A percentile compares a stretch with the other conserved stretches of the same genome.
phyloP scores from a whole-genome alignment of 2,888 invertebrate species.

The Oscheius sp. region DNA sequence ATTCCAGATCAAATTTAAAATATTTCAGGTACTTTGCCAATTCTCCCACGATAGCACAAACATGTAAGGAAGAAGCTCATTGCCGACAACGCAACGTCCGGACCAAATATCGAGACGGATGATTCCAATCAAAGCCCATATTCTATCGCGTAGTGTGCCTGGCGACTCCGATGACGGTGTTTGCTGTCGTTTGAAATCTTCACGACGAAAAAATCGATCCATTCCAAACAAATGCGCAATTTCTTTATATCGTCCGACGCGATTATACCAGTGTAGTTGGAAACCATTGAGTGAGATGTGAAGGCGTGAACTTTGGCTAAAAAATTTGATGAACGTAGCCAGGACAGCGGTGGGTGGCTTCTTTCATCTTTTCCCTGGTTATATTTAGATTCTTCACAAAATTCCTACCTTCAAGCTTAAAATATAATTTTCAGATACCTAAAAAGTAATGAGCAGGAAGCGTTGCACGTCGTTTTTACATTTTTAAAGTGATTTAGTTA shows the following conservation, averaged over 20 bases:
- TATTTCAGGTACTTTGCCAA: neutral
- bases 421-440: too few relatives aligned
- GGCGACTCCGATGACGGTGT: constrained; percentile 13
- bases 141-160: constrained; percentile 50
- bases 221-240: constrained; percentile 45
- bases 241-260: constrained; percentile 71
- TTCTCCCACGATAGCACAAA: constrained; percentile 31
- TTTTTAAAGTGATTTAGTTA: too few relatives aligned
- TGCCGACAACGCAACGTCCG: constrained; percentile 92
- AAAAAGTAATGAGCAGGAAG: too few relatives aligned
- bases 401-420: too few relatives aligned
- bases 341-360: too few relatives aligned
- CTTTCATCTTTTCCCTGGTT: too few relatives aligned
- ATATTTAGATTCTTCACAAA: too few relatives aligned
- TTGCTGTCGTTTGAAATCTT: constrained; percentile 16
- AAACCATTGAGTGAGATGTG: constrained; percentile 81
- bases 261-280: constrained; percentile 77
- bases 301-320: constrained; percentile 78
- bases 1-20: neutral
- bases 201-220: constrained; percentile 46
- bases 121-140: constrained; percentile 62
- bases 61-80: constrained; percentile 86
- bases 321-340: too few relatives aligned
- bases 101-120: constrained; percentile 82
- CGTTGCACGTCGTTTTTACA: too few relatives aligned